Base-by-base conservation (phyloP, 2,797 vertebrate species). In the Crocidura indochinensis region DNA sequence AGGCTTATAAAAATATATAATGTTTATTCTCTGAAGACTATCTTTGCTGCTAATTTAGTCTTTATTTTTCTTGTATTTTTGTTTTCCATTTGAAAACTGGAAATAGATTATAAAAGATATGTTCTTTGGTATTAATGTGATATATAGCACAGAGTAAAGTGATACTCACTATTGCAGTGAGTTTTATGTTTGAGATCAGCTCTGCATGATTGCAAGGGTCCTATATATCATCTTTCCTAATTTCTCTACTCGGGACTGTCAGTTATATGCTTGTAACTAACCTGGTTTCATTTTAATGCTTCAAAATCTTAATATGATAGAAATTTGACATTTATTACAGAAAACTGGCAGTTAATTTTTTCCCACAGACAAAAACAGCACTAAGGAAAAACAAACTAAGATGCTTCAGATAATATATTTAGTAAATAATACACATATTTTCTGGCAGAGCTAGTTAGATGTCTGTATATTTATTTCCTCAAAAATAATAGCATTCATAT, bases 341-440 rank as follows among this genome's bases (percentile, higher is more conserved):
- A 76, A 64, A 60, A 14, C 19, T 85, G n/a, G 17, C 56, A 87
- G 8, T n/a, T 85, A 79, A 91, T 80, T 10, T 81, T 92, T 92
- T 91, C 20, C 56, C 8, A 60, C 56, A 60, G 1, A 83, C 20
- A 3, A n/a, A n/a, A n/a, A 38, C 10, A 60, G 20, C 29, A 3
- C n/a, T 84, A 77, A 84, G 60, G 8, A 84, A 76, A 71, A 86
- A 80, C 29, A 90, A 80, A 2, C 38, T 38, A 38, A 75, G 0
- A 20, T 73, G 85, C 71, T 86, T 65, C 20, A 86, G 38, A 73
- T 38, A 81, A 56, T 56, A 51, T 51, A 84, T 92, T 72, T 73
- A 90, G 22, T 53, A 69, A 86, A 73, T 17, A 77, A 73, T 62
- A 51, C 22, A 22, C 11, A 84, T 7, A 88, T 92, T 51, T 90